phyloP scores from a whole-genome alignment of 2,888 invertebrate genomes.

The Thecocarcelia acutangulata region DNA sequence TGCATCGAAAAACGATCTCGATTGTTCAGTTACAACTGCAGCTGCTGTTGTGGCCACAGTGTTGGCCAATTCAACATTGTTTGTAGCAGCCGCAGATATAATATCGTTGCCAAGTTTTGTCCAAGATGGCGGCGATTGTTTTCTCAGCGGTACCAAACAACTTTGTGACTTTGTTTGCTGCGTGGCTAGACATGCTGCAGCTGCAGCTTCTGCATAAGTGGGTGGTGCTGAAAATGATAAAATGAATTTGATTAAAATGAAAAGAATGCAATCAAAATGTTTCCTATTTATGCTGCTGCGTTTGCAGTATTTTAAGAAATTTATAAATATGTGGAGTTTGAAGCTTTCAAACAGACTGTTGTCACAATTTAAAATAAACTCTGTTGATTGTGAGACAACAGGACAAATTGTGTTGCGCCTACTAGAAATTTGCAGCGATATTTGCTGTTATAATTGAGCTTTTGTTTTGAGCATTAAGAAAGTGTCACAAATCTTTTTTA shows the following conservation, averaged over 20 bases:
- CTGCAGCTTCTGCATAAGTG: slow-evolving; percentile 45
- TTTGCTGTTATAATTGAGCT: no score
- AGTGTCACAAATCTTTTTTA: no score
- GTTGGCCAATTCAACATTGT: slow-evolving; percentile 63
- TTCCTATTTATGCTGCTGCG: no score
- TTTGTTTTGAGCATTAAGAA: no score
- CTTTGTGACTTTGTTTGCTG: slow-evolving; percentile 67
- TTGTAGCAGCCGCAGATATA: slow-evolving; percentile 68
- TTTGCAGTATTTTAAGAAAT: no score
- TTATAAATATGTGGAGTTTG: no score
- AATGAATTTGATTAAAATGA: slow-evolving; percentile 9
- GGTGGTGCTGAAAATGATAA: slow-evolving; percentile 58
- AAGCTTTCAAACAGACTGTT: no score
- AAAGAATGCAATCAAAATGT: slow-evolving; percentile 29
- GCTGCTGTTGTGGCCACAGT: slow-evolving; percentile 71
- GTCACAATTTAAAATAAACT: no score
- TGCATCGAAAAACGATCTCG: slow-evolving; percentile 77
- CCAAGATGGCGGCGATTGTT: slow-evolving; percentile 73
- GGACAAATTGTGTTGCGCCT: no score
- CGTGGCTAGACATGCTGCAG: slow-evolving; percentile 41
- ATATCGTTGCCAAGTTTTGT: slow-evolving; percentile 72
- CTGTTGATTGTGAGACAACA: no score
- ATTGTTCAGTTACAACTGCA: slow-evolving; percentile 71
- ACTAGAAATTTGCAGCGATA: no score
- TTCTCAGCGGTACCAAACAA: slow-evolving; percentile 68